Evolutionary conservation across 2,113 vertebrate genomes (phyloP).

Genomic region (Anguilla japonica): DNA sequence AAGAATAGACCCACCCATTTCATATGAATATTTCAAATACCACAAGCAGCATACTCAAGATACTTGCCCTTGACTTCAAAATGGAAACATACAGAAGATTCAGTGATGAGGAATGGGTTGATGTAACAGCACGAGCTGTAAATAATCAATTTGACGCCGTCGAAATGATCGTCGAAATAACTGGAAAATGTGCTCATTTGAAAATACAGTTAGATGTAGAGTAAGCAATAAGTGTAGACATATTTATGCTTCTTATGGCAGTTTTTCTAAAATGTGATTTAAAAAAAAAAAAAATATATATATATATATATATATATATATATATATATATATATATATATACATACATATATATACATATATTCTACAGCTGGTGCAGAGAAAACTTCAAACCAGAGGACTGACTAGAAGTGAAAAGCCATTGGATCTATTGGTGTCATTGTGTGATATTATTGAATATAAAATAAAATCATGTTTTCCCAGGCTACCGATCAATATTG

Average conservation of each 20-base stretch:
- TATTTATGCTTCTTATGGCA: not conserved
- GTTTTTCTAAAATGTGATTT: not conserved
- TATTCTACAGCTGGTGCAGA: not conserved
- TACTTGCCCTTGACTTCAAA: not conserved
- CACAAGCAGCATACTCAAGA: too few relatives aligned
- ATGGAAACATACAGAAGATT: not conserved
- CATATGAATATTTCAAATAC: not conserved
- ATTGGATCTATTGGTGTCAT: not conserved
- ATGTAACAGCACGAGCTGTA: not conserved
- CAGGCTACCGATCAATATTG: not conserved
- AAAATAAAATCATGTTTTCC: not conserved
- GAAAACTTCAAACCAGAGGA: not conserved
- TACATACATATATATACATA: not conserved
- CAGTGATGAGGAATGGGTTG: not conserved
- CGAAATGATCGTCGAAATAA: conserved; percentile 7
- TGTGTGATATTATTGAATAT: not conserved
- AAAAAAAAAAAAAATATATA: not conserved
- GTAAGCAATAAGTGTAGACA: conserved; percentile 1
- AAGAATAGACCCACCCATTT: not conserved
- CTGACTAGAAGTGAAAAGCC: not conserved
- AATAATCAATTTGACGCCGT: conserved; percentile 5
- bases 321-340: not conserved
- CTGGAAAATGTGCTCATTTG: not conserved
- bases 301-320: not conserved
- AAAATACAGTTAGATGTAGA: conserved; percentile 11